phyloP scores from a whole-genome alignment of 2,113 vertebrate genomes.

The Psittacus erithacus region DNA sequence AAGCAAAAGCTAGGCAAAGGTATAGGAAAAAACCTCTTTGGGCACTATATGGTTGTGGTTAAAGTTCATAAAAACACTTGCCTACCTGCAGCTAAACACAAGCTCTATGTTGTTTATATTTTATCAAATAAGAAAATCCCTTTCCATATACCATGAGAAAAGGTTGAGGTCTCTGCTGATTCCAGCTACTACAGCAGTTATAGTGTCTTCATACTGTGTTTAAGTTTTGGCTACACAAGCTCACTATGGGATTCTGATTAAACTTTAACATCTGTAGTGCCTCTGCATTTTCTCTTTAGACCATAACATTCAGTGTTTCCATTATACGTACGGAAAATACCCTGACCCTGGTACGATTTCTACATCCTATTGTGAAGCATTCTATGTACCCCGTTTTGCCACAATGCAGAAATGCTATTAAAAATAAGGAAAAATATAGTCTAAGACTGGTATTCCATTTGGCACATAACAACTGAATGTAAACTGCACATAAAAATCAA shows the following conservation, averaged over 20 bases:
- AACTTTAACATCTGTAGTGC: not conserved
- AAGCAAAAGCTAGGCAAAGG: not conserved
- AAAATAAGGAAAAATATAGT: not conserved
- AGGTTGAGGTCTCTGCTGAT: not conserved
- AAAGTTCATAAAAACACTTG: not conserved
- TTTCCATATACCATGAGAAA: not conserved
- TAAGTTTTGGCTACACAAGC: not conserved
- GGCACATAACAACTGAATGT: not conserved
- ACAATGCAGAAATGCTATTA: not conserved
- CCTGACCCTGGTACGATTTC: not conserved
- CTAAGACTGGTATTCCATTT: not conserved
- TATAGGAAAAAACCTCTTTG: not conserved
- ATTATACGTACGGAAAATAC: not conserved
- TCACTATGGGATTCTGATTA: not conserved
- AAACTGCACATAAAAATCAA: not conserved
- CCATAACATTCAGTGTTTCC: not conserved
- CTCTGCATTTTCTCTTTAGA: not conserved
- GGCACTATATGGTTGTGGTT: not conserved
- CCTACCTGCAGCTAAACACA: not conserved
- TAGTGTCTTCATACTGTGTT: not conserved
- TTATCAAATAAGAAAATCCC: not conserved
- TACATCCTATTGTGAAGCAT: not conserved
- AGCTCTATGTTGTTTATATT: not conserved
- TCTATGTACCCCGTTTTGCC: not conserved
- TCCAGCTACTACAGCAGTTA: not conserved